phyloP scores from a whole-genome alignment of 2,113 vertebrate genomes.

The Scartelaos histophorus region DNA sequence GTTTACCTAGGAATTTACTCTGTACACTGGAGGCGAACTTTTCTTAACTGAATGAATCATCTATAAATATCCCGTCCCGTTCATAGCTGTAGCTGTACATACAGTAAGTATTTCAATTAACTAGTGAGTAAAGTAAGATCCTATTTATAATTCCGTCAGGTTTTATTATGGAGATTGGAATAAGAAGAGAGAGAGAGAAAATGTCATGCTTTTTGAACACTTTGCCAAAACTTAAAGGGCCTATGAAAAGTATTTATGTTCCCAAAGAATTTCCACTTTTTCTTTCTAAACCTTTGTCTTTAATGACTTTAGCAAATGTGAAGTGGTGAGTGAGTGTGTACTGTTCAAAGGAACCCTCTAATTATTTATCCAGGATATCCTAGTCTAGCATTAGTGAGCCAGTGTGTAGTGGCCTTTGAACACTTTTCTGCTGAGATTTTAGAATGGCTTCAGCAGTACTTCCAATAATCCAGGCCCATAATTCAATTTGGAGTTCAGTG shows the following conservation, averaged over 20 bases:
- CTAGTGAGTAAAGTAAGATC: neutral
- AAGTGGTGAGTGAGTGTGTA: conserved; percentile 67
- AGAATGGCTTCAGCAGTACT: conserved; percentile 71
- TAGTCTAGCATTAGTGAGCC: conserved; percentile 74
- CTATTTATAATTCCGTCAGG: conserved; percentile 1
- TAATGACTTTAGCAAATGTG: conserved; percentile 84
- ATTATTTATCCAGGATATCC: conserved; percentile 82
- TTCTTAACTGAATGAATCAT: conserved; percentile 51
- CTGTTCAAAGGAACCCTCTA: conserved; percentile 77
- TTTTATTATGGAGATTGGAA: conserved; percentile 17
- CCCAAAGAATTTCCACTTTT: conserved; percentile 74
- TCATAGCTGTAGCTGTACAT: neutral
- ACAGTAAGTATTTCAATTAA: neutral
- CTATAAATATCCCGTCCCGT: conserved; percentile 48
- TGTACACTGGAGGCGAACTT: conserved; percentile 61
- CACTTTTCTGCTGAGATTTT: conserved; percentile 64
- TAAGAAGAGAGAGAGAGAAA: neutral
- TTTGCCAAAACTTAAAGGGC: conserved; percentile 37
- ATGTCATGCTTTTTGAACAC: neutral
- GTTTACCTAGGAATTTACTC: conserved; percentile 65
- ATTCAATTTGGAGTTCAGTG: conserved; percentile 19
- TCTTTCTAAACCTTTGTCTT: conserved; percentile 77
- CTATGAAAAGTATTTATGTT: conserved; percentile 80
- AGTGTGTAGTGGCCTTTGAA: conserved; percentile 68
- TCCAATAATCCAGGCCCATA: conserved; percentile 65